Evolutionary conservation across 1,140 invertebrate genomes (phyloP), one percentile per base, ranked within the genome.

Genomic region (Eumeta japonica): DNA sequence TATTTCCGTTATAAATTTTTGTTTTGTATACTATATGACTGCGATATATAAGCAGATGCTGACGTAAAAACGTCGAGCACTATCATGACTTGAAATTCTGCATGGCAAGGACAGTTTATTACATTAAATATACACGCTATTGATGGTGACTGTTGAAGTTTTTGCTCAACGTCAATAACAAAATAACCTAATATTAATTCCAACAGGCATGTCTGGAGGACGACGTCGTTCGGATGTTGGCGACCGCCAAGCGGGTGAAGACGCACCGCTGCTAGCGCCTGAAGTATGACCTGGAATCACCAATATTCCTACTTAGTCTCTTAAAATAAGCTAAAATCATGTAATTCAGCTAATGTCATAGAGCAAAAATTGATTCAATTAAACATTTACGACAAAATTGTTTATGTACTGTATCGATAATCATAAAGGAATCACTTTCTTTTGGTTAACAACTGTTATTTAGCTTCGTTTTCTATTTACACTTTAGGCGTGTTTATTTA

Each of bases 221-320:
- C 81, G 72, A 46, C 77, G 58, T 35, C 81, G 58, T 52, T 84
- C 82, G 2, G 67, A 57, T 3, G 73, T 66, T 3, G 81, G 81
- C 9, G 81, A 83, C 35, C 80, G 54, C 81, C 80, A 83, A 3
- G 78, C 73, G 2, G 82, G 81, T 0, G 81, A 83, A 3, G 68
- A 76, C 5, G 78, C 78, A 10, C 80, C 79, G 46, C 79, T 82
- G 37, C 78, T 80, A 11, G 58, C 62, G 3, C 70, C 72, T 5
- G 78, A 77, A 37, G 68, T 65, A 19, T 60, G 56, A 12, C 61
- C 68, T 73, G 18, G 13, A 47, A 50, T 19, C 5, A 7, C 5
- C 5, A 24, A 24, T 24, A 24, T 24, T n/a, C n/a, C n/a, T n/a
- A n/a, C n/a, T 7, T n/a, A 24, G 7, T 24, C 20, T n/a, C 20